Evolutionary conservation across 35 echinoderm and acorn worm species (phyloP).

Genomic region (Chiridota heheva): DNA sequence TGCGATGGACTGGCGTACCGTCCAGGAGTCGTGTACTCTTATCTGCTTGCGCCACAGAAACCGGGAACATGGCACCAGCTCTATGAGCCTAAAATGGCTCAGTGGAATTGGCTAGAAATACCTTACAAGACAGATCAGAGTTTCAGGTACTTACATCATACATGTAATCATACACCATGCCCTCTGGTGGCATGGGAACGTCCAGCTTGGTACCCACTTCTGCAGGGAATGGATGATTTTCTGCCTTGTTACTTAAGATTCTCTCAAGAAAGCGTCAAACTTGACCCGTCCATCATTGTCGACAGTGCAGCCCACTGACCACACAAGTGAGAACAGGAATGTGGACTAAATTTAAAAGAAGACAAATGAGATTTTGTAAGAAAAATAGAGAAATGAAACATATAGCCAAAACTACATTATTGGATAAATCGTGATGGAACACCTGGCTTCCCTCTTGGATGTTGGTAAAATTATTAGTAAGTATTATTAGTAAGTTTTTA

Average conservation of each 20-base stretch:
- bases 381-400: too few species aligned
- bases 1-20: too few species aligned
- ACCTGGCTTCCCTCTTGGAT: too few species aligned
- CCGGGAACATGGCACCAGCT: too few species aligned
- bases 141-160: conserved; percentile 95
- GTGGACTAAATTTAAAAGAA: conserved; percentile 62
- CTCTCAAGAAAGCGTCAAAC: conserved; percentile 85
- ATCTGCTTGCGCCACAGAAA: too few species aligned
- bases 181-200: conserved; percentile 88
- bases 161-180: conserved; percentile 95
- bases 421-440: not conserved
- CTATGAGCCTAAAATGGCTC: too few species aligned
- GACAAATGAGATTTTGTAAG: not conserved
- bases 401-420: not conserved
- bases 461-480: too few species aligned
- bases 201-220: conserved; percentile 85
- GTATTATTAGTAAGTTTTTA: too few species aligned
- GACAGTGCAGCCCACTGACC: conserved; percentile 81
- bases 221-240: conserved; percentile 73
- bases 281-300: conserved; percentile 85
- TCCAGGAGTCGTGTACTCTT: too few species aligned
- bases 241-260: conserved; percentile 75
- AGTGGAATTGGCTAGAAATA: too few species aligned
- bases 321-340: conserved; percentile 84
- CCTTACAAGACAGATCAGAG: too few species aligned